Percentiles rank a stretch among this genome's conserved stretches.
phyloP scores from a whole-genome alignment of 2,888 invertebrate species.

The Therioaphis trifolii region DNA sequence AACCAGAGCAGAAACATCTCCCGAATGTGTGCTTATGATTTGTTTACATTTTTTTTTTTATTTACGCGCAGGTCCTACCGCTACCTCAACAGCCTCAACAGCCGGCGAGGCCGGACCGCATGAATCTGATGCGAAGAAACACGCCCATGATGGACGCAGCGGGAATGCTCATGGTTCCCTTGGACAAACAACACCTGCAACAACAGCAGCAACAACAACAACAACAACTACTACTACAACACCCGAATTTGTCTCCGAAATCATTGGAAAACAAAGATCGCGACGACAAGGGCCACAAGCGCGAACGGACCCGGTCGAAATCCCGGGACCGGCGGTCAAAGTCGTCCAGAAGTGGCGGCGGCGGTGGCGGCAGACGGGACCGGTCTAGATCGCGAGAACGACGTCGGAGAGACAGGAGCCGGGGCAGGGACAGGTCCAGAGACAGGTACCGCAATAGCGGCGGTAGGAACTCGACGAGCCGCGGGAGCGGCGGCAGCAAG shows the following conservation, averaged over 20 bases:
- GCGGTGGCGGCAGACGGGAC: conserved; percentile 72
- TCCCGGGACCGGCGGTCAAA: conserved; percentile 72
- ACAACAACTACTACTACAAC: neutral
- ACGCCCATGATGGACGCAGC: neutral
- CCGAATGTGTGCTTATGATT: too few species aligned
- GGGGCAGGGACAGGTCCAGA: conserved; percentile 65
- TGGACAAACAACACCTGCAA: conserved; percentile 31
- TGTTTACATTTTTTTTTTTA: neutral
- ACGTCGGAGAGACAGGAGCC: conserved; percentile 71
- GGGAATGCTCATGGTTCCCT: neutral
- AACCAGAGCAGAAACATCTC: too few species aligned
- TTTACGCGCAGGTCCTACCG: conserved; percentile 7
- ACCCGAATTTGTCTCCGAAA: conserved; percentile 22
- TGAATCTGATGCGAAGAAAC: conserved; percentile 3
- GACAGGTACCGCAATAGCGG: conserved; percentile 63
- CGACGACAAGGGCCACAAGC: conserved; percentile 34
- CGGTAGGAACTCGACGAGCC: conserved; percentile 19
- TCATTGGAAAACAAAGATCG: conserved; percentile 35
- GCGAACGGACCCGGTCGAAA: conserved; percentile 65
- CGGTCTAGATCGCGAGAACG: conserved; percentile 69
- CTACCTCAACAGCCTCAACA: conserved; percentile 43
- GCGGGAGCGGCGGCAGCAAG: conserved; percentile 56
- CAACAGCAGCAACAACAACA: neutral
- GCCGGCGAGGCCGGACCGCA: neutral
- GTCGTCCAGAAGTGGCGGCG: conserved; percentile 69